phyloP scores from a whole-genome alignment of 2,113 vertebrate species.

The Trachemys scripta region DNA sequence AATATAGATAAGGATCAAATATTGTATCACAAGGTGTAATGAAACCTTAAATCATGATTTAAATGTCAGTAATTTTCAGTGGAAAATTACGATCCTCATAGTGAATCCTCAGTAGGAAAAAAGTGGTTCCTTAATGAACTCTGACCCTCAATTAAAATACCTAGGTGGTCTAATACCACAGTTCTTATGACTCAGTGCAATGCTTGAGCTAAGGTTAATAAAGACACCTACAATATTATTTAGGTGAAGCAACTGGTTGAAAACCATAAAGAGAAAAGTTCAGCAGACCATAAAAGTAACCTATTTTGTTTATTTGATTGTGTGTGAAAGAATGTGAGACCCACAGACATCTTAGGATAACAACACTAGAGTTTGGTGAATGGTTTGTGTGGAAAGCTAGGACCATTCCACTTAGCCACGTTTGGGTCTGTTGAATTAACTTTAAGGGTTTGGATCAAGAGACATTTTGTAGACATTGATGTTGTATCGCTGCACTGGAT shows the following conservation, averaged over 20 bases:
- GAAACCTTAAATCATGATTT: not conserved
- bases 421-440: not conserved
- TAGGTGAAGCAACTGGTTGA: not conserved
- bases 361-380: not conserved
- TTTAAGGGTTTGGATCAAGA: not conserved
- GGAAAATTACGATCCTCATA: not conserved
- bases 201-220: not conserved
- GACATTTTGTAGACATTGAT: not conserved
- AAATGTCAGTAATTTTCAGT: not conserved
- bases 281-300: not conserved
- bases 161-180: not conserved
- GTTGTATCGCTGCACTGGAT: not conserved
- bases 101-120: not conserved
- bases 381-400: not conserved
- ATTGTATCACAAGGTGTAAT: rapidly evolving
- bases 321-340: not conserved
- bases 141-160: not conserved
- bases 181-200: not conserved
- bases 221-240: not conserved
- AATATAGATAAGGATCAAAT: not conserved
- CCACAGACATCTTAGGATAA: not conserved
- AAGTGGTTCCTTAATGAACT: not conserved
- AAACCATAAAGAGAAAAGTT: not conserved
- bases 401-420: not conserved
- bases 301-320: not conserved